phyloP scores from a whole-genome alignment of 2,888 invertebrate genomes.

The Unio delphinus region DNA sequence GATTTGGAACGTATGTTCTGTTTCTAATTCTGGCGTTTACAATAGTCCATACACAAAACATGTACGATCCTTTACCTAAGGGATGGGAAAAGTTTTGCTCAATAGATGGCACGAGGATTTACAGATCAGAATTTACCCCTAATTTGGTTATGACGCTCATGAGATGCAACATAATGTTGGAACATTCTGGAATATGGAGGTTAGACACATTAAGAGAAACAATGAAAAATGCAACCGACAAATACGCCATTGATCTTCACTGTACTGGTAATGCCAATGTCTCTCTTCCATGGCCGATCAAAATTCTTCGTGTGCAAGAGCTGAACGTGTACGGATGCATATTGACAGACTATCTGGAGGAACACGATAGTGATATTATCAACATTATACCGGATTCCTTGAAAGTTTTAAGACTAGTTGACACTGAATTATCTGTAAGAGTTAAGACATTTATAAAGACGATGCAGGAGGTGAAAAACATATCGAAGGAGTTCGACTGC shows the following conservation, averaged over 20 bases:
- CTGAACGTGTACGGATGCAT: conserved; percentile 27
- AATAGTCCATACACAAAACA: too few species aligned
- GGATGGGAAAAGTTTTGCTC: conserved; percentile 28
- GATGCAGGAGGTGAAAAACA: conserved; percentile 13
- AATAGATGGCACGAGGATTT: conserved; percentile 4
- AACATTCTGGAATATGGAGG: conserved; percentile 16
- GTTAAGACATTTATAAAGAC: conserved; percentile 12
- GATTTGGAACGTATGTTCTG: too few species aligned
- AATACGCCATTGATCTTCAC: conserved; percentile 21
- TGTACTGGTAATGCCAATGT: conserved; percentile 26
- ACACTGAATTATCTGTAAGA: conserved; percentile 16
- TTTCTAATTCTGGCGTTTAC: too few species aligned
- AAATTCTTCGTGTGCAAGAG: conserved; percentile 26
- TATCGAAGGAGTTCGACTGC: conserved; percentile 33
- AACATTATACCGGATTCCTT: conserved; percentile 28
- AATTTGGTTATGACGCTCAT: conserved; percentile 9
- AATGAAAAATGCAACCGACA: conserved; percentile 5
- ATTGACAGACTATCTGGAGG: conserved; percentile 27
- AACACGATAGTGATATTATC: conserved; percentile 14
- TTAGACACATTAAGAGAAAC: conserved; percentile 8
- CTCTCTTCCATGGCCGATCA: conserved; percentile 41
- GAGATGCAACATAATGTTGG: conserved; percentile 11
- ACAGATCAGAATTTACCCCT: conserved; percentile 24
- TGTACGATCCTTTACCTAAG: conserved; percentile 6
- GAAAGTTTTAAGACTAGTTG: conserved; percentile 20